Percentiles rank a stretch among this genome's conserved stretches.
Conservation (phyloP, 2,888 invertebrate species). For the Agrotis ipsilon region DNA sequence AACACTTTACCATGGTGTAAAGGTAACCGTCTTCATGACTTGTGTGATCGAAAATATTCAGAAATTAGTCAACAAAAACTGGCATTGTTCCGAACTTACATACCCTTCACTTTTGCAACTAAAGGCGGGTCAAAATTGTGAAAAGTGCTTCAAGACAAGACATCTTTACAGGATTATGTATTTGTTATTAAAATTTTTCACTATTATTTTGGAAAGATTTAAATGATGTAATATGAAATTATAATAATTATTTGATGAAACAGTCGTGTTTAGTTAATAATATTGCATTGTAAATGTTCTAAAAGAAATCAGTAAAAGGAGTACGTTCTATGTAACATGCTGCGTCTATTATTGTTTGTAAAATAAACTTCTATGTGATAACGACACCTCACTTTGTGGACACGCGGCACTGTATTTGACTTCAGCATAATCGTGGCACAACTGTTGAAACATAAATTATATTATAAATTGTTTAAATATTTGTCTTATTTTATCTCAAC, state of each 20-base stretch:
- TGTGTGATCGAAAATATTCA: too few species aligned
- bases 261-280: background rate
- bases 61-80: background rate
- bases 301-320: background rate
- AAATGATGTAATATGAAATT: constrained; percentile 8
- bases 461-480: constrained; percentile 55
- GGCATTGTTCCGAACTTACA: background rate
- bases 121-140: background rate
- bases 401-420: constrained; percentile 35
- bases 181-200: constrained; percentile 23
- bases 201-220: background rate
- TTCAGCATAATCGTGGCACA: constrained; percentile 51
- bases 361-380: constrained; percentile 26
- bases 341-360: constrained; percentile 23
- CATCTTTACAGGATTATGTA: constrained; percentile 32
- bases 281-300: constrained; percentile 8
- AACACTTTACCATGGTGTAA: background rate
- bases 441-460: constrained; percentile 61
- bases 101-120: constrained; percentile 23
- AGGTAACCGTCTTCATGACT: background rate
- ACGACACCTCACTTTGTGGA: constrained; percentile 17
- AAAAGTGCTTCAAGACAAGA: constrained; percentile 14
- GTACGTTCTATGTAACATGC: background rate
- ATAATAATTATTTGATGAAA: background rate
- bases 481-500: constrained; percentile 15